Evolutionary conservation across 2,888 invertebrate species (phyloP), one percentile per base, ranked within the genome.

Genomic region (Phragmatobia fuliginosa): DNA sequence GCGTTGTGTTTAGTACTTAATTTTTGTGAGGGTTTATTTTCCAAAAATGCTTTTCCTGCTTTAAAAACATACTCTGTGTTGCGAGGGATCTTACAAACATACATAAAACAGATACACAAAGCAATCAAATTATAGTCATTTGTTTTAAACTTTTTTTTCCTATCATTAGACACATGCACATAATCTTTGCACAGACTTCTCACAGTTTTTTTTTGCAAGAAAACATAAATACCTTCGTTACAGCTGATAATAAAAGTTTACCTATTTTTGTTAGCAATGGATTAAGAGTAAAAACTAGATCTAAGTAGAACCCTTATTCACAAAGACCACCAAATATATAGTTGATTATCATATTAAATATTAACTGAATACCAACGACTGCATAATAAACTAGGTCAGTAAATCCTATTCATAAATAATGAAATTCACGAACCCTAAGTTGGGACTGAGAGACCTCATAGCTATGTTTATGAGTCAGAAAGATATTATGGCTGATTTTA

Each of bases 381-480:
- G 45, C 45, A 45, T 45, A 21, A 45, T 45, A 45, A 21, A 45
- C 45, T 45, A 45, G 45, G 45, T 45, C 21, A 45, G 45, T 45
- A 45, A 45, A 45, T 45, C 45, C 45, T 45, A 45, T 45, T 45
- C 45, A 45, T 45, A n/a, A 49, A 49, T n/a, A 52, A 52, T 52
- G n/a, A 52, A 52, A 25, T n/a, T 52, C 49, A 52, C n/a, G n/a
- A 11, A 52, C 49, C n/a, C 49, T 52, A 25, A 52, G 25, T 52
- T 3, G n/a, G 49, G 11, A 52, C 49, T 52, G 49, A 52, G 49
- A 25, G n/a, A 25, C 11, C 49, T 52, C n/a, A 25, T 52, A 52
- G 49, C 25, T 25, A 52, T 25, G 49, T 52, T 52, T 52, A 25
- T 25, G 25, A 52, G 25, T 52, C 25, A 25, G 52, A 52, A 52